phyloP scores from a whole-genome alignment of 2,113 vertebrate species.

The Anguilla japonica region DNA sequence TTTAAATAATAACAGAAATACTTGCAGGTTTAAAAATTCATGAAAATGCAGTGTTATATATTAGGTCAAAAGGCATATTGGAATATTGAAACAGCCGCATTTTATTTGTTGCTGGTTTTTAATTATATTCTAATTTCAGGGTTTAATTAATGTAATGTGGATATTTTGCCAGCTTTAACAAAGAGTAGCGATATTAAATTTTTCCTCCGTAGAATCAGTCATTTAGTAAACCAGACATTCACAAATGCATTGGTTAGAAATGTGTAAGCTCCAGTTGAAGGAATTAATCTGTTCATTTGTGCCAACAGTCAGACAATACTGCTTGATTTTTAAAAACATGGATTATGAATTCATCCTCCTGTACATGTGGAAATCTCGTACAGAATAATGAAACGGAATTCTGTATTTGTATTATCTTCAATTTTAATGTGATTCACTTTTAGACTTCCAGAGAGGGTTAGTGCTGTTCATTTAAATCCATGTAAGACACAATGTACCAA shows the following conservation, averaged over 20 bases:
- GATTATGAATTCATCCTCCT: neutral
- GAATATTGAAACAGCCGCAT: neutral
- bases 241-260: neutral
- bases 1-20: neutral
- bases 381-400: neutral
- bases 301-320: neutral
- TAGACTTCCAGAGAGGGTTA: neutral
- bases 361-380: neutral
- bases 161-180: neutral
- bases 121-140: neutral
- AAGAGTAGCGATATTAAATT: neutral
- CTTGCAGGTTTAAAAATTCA: neutral
- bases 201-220: neutral
- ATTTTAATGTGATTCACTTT: neutral
- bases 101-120: neutral
- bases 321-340: neutral
- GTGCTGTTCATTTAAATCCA: constrained; percentile 1
- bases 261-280: neutral
- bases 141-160: neutral
- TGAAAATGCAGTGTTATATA: neutral
- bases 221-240: neutral
- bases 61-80: neutral
- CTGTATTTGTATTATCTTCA: neutral
- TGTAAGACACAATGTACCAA: constrained; percentile 12
- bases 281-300: neutral